Conservation (phyloP, 2,797 vertebrate genomes). For the Oreochromis mossambicus region DNA sequence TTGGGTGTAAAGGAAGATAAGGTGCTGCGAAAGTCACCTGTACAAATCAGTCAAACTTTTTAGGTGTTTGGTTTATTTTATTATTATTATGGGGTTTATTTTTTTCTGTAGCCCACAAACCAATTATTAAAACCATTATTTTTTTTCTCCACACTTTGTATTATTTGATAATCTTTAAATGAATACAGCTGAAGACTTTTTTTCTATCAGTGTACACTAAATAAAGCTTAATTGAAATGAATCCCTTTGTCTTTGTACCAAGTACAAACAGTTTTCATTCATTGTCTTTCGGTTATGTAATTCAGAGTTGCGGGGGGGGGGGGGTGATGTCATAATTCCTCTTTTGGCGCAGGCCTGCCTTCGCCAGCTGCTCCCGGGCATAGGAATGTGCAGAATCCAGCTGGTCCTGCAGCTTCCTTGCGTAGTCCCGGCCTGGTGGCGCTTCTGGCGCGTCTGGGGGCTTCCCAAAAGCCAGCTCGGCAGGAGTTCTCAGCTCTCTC, state of each 20-base stretch:
- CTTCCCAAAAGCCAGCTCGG: too few relatives aligned
- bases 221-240: neutral
- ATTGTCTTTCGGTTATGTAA: neutral
- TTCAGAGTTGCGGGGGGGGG: neutral
- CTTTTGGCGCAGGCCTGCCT: too few relatives aligned
- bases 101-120: neutral
- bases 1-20: neutral
- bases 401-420: too few relatives aligned
- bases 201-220: neutral
- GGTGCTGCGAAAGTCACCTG: neutral
- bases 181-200: neutral
- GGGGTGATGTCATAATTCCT: too few relatives aligned
- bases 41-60: neutral
- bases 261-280: neutral
- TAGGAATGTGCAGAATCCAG: too few relatives aligned
- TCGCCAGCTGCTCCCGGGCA: too few relatives aligned
- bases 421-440: too few relatives aligned
- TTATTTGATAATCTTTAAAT: neutral
- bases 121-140: too few relatives aligned
- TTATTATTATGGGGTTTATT: neutral
- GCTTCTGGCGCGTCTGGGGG: too few relatives aligned
- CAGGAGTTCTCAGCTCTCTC: too few relatives aligned
- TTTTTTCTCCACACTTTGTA: neutral
- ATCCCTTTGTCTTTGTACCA: neutral
- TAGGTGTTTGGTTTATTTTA: neutral